Evolutionary conservation across 2,113 vertebrate genomes (phyloP), one percentile per base, ranked within the genome.

Genomic region (Pterocles burchelli): DNA sequence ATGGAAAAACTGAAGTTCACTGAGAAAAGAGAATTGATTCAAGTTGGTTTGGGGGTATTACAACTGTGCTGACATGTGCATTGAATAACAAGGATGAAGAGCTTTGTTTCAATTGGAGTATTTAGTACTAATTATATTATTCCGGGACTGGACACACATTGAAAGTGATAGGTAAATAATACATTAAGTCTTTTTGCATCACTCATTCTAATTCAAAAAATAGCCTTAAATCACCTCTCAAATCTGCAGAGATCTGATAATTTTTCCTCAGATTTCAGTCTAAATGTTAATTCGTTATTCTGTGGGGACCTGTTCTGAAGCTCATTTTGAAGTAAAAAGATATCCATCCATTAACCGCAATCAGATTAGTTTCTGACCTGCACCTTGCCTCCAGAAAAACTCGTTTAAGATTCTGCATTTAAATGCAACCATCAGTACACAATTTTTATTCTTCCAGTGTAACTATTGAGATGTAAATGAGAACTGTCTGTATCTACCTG

Each of bases 401-500:
- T 84, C 43, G 0, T 38, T 45, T 74, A 26, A 84, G 46, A 63
- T 46, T 52, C 71, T 79, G 49, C 62, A 68, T 84, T 82, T 76
- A 84, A 79, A 88, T 52, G 24, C 55, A 76, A 65, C 21, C 26
- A 70, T 79, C 41, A 31, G 7, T 9, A 34, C 21, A 7, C 20
- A 25, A 70, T 83, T 80, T 95, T 78, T 73, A 66, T 94, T 93
- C 66, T 34, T 79, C 20, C 34, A 52, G 52, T 1, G 0, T 83
- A 90, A 73, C 49, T 54, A 77, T 45, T n/a, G 83, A 85, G 46
- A 81, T 86, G 78, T 48, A 94, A 88, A 95, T 92, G 55, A 91
- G 90, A 87, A 21, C 72, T 91, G 55, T 55, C 84, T 74, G 26
- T 11, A 20, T 54, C 49, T 89, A 79, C 74, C 68, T 82, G 67